phyloP scores from a whole-genome alignment of 2,113 vertebrate genomes.

The Guaruba guarouba region DNA sequence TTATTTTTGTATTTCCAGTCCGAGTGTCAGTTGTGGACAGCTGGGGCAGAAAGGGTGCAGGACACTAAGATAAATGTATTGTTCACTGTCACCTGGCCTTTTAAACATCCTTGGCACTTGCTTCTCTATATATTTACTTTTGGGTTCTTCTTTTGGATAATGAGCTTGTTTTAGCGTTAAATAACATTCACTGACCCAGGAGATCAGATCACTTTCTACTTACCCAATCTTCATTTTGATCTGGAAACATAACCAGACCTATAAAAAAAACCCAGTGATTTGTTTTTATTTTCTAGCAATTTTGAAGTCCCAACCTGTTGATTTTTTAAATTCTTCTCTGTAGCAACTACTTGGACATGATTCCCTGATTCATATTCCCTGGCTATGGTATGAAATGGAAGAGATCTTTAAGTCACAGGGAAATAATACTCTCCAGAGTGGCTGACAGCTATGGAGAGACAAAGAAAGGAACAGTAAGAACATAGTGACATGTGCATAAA shows the following conservation, averaged over 20 bases:
- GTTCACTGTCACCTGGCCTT: too few relatives aligned
- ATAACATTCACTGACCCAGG: background rate
- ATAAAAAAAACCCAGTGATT: background rate
- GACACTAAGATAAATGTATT: too few relatives aligned
- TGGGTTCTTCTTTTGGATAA: background rate
- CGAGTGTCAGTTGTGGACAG: too few relatives aligned
- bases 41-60: too few relatives aligned
- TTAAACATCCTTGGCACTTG: too few relatives aligned
- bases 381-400: background rate
- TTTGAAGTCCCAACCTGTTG: background rate
- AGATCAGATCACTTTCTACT: background rate
- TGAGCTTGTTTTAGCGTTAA: background rate
- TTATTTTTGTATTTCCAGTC: too few relatives aligned
- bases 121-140: background rate
- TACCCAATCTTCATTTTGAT: background rate
- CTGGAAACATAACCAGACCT: background rate
- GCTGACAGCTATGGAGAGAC: background rate
- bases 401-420: background rate
- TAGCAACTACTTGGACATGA: background rate
- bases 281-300: background rate
- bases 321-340: background rate
- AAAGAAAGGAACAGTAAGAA: background rate
- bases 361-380: background rate
- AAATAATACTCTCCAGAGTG: background rate
- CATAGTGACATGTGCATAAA: background rate